Evolutionary conservation across 2,113 vertebrate species (phyloP), one percentile per base, ranked within the genome.

Genomic region (Agapornis roseicollis): DNA sequence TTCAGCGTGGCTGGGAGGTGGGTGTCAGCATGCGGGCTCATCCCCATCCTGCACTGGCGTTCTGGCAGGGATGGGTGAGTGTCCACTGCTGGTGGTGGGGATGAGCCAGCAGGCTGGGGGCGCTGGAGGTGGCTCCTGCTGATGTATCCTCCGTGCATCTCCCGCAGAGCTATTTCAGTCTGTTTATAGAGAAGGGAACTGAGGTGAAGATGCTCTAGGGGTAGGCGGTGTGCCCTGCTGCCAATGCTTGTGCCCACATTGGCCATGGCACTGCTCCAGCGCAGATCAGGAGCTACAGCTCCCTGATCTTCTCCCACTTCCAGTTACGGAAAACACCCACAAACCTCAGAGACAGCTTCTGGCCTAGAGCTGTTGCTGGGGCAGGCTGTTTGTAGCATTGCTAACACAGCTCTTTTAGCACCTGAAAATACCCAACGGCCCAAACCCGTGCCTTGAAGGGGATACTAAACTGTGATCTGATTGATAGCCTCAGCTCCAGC

Each of bases 111-210:
- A 5, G 35, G 25, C 29, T 69, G 55, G 29, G 31, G 41, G 13
- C 41, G 5, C 31, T 11, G 69, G 60, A 52, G 25, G 70, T 72
- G 85, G 3, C 52, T 68, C 56, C 37, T 1, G 31, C 24, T 39
- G 41, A 22, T 0, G 13, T 22, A 29, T 12, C 69, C 52, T 31
- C 61, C 0, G 0, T 12, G 35, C 17, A 7, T 6, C 42, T 74
- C 90, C 63, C 82, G 39, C 37, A 10, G 72, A 72, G 2, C 10
- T 88, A 7, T 8, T 53, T 28, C 23, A 7, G n/a, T 49, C 52
- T 42, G 29, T 6, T 50, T 86, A 53, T 4, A 23, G 15, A 65
- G 88, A 56, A 39, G 31, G 17, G 10, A 58, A 1, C 58, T 33
- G 76, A 80, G 74, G 41, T 35, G 31, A 88, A 9, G 27, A 5